Percentiles rank a stretch among this genome's conserved stretches.
Conservation (phyloP, 1,140 invertebrate species). For the Anagrus nilaparvatae region DNA sequence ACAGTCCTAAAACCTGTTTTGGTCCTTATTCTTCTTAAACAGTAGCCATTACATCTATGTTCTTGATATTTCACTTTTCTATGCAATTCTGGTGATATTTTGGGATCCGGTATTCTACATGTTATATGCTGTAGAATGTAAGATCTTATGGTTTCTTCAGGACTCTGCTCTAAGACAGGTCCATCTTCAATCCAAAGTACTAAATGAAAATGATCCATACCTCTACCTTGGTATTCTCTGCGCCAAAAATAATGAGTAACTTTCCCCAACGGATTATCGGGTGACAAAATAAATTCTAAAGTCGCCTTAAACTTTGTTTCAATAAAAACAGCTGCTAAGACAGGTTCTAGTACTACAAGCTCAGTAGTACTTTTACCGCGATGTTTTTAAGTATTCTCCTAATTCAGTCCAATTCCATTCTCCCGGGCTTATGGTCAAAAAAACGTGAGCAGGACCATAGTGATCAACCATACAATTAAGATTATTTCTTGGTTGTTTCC, state of each 20-base stretch:
- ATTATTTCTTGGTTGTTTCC: slow-evolving; percentile 12
- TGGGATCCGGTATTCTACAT: not conserved
- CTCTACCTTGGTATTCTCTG: slow-evolving; percentile 19
- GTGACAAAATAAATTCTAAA: slow-evolving; percentile 20
- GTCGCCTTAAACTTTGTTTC: slow-evolving; percentile 20
- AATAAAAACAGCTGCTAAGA: slow-evolving; percentile 20
- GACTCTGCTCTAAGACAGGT: slow-evolving; percentile 9
- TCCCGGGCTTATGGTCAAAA: slow-evolving; percentile 29
- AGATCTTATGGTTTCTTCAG: not conserved
- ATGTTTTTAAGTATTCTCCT: slow-evolving; percentile 13
- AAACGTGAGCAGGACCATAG: slow-evolving; percentile 26
- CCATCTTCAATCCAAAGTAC: slow-evolving; percentile 19
- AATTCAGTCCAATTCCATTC: slow-evolving; percentile 27
- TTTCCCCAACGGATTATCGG: slow-evolving; percentile 18
- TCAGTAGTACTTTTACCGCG: slow-evolving; percentile 15
- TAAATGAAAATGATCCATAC: slow-evolving; percentile 17
- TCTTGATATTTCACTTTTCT: too few relatives aligned
- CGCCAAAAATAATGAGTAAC: slow-evolving; percentile 20
- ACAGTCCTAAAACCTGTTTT: too few relatives aligned
- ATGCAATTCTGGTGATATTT: too few relatives aligned
- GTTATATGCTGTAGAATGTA: slow-evolving; percentile 2
- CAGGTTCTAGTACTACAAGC: slow-evolving; percentile 20
- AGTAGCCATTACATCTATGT: too few relatives aligned
- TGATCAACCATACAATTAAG: not conserved
- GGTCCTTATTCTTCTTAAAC: too few relatives aligned